These are phyloP conservation scores for Sorex maritimensis DNA, from an alignment of 2,797 vertebrate genomes.

Conservation along the genomic window DNA sequence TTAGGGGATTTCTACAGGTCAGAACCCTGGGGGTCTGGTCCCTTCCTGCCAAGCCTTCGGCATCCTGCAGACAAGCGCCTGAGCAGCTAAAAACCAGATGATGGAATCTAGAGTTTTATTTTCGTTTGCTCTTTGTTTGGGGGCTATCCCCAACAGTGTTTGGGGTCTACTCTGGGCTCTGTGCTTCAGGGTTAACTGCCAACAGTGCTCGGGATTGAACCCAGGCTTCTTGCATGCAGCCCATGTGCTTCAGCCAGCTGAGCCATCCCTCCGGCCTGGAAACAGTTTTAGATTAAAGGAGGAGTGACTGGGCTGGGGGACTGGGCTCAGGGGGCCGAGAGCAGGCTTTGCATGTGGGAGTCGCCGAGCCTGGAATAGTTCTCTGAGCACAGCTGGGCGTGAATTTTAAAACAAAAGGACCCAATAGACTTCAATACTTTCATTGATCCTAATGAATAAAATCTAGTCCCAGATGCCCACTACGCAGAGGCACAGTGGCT, in stretches of 20 bases:
- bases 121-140: too few relatives aligned
- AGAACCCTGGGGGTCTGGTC: accelerated
- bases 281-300: background rate
- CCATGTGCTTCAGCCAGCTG: too few relatives aligned
- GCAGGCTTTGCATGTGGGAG: too few relatives aligned
- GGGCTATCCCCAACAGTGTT: too few relatives aligned
- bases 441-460: background rate
- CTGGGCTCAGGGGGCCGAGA: too few relatives aligned
- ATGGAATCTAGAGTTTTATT: background rate
- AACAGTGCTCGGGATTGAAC: too few relatives aligned
- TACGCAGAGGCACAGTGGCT: background rate
- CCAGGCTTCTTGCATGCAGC: too few relatives aligned
- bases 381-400: too few relatives aligned
- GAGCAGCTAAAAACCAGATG: constrained; percentile 1
- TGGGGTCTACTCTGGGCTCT: too few relatives aligned
- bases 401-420: background rate
- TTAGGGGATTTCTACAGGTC: too few relatives aligned
- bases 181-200: too few relatives aligned
- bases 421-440: background rate
- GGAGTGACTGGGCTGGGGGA: background rate
- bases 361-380: too few relatives aligned
- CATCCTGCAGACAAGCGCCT: constrained; percentile 8
- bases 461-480: background rate
- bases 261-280: background rate
- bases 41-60: background rate